Evolutionary conservation across 1,140 invertebrate genomes (phyloP), one percentile per base, ranked within the genome.

Genomic region (Halyomorpha halys): DNA sequence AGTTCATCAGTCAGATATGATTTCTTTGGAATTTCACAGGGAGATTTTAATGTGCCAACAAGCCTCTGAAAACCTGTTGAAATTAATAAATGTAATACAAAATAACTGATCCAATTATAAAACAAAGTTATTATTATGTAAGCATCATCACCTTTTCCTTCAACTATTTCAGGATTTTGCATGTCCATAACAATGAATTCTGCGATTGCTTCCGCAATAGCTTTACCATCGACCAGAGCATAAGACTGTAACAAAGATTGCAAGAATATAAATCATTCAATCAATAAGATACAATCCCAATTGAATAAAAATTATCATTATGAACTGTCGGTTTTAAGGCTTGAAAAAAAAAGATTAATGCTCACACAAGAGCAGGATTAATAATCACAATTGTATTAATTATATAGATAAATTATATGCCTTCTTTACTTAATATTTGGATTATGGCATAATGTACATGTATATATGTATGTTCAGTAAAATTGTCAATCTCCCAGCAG

Each of bases 21-120:
- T 69, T 79, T 80, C 54, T 73, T 75, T 2, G 79, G 79, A 19
- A 81, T 79, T 71, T 79, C 77, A 69, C 78, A 79, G 0, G 78
- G 77, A 0, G 78, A 79, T 59, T 73, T 74, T 0, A 80, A 66
- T 0, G 77, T 77, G 0, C 76, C 77, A 0, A 80, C 72, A 0
- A 81, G 68, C 60, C 76, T 73, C 59, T 79, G 77, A 65, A 80
- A 81, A 18, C 69, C 68, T 66, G 53, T 25, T 44, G 13, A 21
- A 39, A 60, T 18, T 44, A 34, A 60, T 39, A 44, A 60, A 60
- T 6, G 15, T 9, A 13, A 16, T 60, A 9, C 15, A 18, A 60
- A 39, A 39, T 30, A 60, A 34, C 1, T 60, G 30, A 60, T 16
- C 4, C 3, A 60, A 60, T 27, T 1, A 59, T 25, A 44, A 25